Evolutionary conservation across 2,797 vertebrate species (phyloP), one percentile per base, ranked within the genome.

Genomic region (Liasis olivaceus): DNA sequence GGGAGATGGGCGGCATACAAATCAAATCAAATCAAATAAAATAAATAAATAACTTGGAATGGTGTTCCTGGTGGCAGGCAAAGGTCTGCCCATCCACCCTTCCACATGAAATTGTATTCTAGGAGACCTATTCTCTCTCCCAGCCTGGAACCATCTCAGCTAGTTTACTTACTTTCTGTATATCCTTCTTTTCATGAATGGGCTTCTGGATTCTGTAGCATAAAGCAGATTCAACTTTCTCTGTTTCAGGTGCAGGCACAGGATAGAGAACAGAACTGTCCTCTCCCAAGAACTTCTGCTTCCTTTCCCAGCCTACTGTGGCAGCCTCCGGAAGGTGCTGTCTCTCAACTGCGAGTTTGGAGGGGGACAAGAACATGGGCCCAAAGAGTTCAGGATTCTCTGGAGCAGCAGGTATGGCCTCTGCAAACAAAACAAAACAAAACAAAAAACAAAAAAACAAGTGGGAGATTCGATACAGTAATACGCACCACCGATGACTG

Each of bases 251-350:
- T 36, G 86, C 47, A 36, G 85, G 26, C 59, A 84, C 12, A 1
- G 51, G 59, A 42, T 36, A 24, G 51, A 62, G 85, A 63, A 95
- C 47, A 81, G 9, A 86, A 95, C 84, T 97, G 72, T 97, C 97
- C 95, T 95, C 93, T 96, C 94, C 91, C 96, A 92, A 64, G 85
- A 72, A 8, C 11, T 96, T 95, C 96, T 94, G 0, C 62, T 91
- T 97, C 95, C 94, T 17, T 1, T 17, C 42, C 89, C 58, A 58
- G 87, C 31, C 47, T 62, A 13, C 86, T 84, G 92, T 59, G 13
- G 31, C n/a, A n/a, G 89, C 60, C 20, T 66, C 89, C 66, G 51
- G 93, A 91, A 91, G 85, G 26, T 59, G 15, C 59, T 84, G 85
- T 6, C 51, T 90, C 93, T 54, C 31, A 28, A 42, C 85, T 28